Conservation (phyloP, 2,113 vertebrate genomes). For the Erythrocercus mccallii region DNA sequence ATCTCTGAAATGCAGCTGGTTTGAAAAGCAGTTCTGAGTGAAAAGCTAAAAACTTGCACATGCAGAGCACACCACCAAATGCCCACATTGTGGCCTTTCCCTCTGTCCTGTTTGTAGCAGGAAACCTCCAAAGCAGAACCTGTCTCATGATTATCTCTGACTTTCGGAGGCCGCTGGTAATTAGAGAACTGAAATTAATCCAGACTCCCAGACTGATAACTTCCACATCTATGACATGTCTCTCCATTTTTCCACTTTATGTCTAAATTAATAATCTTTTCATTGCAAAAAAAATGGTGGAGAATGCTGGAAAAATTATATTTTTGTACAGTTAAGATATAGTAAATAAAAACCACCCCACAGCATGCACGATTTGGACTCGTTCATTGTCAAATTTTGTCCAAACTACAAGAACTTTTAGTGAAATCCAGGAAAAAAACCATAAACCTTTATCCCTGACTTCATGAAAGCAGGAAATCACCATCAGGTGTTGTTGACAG, state of each 20-base stretch:
- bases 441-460: background rate
- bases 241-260: background rate
- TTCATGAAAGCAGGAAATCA: background rate
- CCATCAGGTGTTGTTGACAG: fast-evolving
- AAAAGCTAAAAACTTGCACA: background rate
- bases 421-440: background rate
- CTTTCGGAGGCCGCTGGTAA: background rate
- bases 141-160: background rate
- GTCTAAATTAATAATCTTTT: background rate
- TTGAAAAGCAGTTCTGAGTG: background rate
- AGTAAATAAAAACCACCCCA: background rate
- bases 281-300: fast-evolving
- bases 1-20: background rate
- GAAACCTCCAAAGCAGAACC: background rate
- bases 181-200: background rate
- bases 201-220: background rate
- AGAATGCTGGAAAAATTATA: background rate
- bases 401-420: background rate
- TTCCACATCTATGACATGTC: background rate
- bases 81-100: background rate
- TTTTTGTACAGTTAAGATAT: background rate
- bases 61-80: background rate
- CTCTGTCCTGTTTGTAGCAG: background rate
- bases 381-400: background rate
- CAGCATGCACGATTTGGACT: background rate